Conservation (phyloP, 1,140 invertebrate genomes). For the Idris sp. region DNA sequence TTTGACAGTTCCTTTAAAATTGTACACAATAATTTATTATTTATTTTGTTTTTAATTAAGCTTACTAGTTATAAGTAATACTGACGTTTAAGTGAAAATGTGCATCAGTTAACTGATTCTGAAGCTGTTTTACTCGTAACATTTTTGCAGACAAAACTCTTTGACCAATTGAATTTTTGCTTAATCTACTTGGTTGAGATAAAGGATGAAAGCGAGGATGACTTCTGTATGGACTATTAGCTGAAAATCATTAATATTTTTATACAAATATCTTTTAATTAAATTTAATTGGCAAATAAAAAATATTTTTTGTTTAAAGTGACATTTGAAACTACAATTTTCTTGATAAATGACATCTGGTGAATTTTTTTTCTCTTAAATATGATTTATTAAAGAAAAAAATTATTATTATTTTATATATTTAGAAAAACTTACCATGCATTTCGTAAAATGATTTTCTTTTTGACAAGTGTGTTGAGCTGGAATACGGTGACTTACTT, state of each 20-base stretch:
- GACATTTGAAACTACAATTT: too few species aligned
- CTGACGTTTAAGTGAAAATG: conserved; percentile 86
- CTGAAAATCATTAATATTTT: conserved; percentile 11
- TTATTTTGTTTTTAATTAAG: too few species aligned
- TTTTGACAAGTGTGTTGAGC: conserved; percentile 71
- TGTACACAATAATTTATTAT: too few species aligned
- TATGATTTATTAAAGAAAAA: too few species aligned
- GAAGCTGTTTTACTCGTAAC: conserved; percentile 84
- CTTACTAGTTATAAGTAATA: too few species aligned
- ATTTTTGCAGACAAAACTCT: conserved; percentile 87
- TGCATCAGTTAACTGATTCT: conserved; percentile 88
- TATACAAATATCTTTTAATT: conserved; percentile 1
- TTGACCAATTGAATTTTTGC: conserved; percentile 81
- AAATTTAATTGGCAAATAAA: too few species aligned
- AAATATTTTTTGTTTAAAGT: too few species aligned
- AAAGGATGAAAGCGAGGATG: conserved; percentile 70
- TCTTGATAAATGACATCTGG: too few species aligned
- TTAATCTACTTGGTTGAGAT: conserved; percentile 66
- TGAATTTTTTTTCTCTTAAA: too few species aligned
- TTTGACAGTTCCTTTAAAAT: conserved; percentile 83
- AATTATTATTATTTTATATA: too few species aligned
- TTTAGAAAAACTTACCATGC: conserved; percentile 65
- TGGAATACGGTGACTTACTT: conserved; percentile 62
- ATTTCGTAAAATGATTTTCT: conserved; percentile 75
- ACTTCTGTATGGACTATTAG: conserved; percentile 74